Evolutionary conservation across 1,140 invertebrate genomes (phyloP).

Genomic region (Drosophila kurseongensis): DNA sequence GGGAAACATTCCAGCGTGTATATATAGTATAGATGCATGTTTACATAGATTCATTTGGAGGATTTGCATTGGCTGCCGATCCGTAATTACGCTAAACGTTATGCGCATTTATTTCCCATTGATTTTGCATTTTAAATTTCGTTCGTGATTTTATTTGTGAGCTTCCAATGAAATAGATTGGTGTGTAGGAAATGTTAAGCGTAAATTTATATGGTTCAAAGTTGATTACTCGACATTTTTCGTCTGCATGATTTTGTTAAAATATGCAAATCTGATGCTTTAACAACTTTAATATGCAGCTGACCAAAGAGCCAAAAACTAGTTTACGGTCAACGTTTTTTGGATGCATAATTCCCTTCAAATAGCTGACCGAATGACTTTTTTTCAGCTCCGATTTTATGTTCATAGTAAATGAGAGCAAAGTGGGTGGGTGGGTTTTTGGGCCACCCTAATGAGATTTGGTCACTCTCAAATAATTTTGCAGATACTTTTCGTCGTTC

Average conservation of each 20-base stretch:
- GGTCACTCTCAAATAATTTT: constrained; percentile 25
- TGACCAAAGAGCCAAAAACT: constrained; percentile 51
- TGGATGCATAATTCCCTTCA: constrained; percentile 64
- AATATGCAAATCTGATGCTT: constrained; percentile 67
- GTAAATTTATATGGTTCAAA: constrained; percentile 41
- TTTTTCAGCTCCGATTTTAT: constrained; percentile 34
- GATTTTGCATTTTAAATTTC: constrained; percentile 68
- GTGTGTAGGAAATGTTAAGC: constrained; percentile 17
- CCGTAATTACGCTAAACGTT: constrained; percentile 78
- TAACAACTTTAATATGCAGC: constrained; percentile 74
- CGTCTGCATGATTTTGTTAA: constrained; percentile 39
- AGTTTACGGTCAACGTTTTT: constrained; percentile 47
- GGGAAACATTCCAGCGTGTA: constrained; percentile 13
- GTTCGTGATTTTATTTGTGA: constrained; percentile 51
- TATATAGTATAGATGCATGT: constrained; percentile 8
- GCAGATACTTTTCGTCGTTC: constrained; percentile 9
- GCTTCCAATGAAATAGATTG: constrained; percentile 15
- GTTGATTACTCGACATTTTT: constrained; percentile 40
- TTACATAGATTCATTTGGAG: constrained; percentile 27
- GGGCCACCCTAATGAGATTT: constrained; percentile 62
- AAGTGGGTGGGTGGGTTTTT: constrained; percentile 11
- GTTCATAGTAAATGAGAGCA: constrained; percentile 65
- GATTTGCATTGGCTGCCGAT: constrained; percentile 39
- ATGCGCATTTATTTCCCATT: constrained; percentile 73
- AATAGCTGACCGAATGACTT: constrained; percentile 48